A percentile compares a stretch with the other conserved stretches of the same genome.
phyloP scores from a whole-genome alignment of 2,113 vertebrate genomes.

The Otocyon megalotis region DNA sequence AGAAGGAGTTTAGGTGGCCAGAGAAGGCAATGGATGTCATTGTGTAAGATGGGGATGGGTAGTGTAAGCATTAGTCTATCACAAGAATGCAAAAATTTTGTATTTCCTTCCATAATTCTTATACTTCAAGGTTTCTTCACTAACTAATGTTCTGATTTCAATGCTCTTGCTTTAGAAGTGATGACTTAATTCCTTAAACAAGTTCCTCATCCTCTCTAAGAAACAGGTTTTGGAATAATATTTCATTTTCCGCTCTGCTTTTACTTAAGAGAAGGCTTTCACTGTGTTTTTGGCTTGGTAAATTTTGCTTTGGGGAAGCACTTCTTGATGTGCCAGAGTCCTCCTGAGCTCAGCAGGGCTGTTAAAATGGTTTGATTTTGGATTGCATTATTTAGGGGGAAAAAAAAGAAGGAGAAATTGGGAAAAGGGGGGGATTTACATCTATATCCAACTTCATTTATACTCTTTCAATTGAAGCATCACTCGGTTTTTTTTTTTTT shows the following conservation, averaged over 20 bases:
- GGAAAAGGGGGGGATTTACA: not conserved
- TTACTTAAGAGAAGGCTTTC: not conserved
- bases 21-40: not conserved
- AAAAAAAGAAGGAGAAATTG: not conserved
- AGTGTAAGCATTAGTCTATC: no score
- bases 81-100: not conserved
- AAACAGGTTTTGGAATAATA: not conserved
- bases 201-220: not conserved
- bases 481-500: not conserved
- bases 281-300: not conserved
- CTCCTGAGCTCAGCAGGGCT: not conserved
- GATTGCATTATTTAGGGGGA: not conserved
- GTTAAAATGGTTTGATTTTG: not conserved
- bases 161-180: not conserved
- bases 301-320: not conserved
- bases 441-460: not conserved
- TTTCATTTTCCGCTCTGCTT: not conserved
- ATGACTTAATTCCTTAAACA: not conserved
- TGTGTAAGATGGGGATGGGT: rapidly evolving
- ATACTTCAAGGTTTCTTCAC: not conserved
- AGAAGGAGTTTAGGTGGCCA: not conserved
- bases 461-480: not conserved
- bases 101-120: not conserved
- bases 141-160: not conserved
- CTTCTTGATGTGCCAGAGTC: not conserved